Conservation (phyloP, 2,113 vertebrate genomes). For the Bambusicola thoracicus region DNA sequence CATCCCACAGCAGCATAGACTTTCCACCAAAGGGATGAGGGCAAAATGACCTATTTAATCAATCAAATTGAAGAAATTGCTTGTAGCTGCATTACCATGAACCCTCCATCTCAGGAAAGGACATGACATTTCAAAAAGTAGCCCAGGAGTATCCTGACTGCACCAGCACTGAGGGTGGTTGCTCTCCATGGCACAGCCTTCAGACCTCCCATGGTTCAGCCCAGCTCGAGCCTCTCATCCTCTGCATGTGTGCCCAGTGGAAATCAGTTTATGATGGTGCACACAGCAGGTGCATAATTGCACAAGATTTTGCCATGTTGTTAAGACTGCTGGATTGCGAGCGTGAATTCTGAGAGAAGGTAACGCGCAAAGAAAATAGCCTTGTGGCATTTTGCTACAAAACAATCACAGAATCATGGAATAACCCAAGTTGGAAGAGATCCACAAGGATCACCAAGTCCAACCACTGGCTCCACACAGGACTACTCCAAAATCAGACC, state of each 20-base stretch:
- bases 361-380: not conserved
- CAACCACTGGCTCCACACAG: too few relatives aligned
- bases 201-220: not conserved
- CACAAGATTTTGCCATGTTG: rapidly evolving
- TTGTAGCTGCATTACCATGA: rapidly evolving
- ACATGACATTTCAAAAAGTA: not conserved
- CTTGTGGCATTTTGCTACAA: not conserved
- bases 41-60: not conserved
- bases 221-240: not conserved
- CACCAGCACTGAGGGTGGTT: not conserved
- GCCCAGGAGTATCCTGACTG: not conserved
- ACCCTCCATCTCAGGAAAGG: not conserved
- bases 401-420: not conserved
- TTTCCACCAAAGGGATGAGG: not conserved
- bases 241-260: rapidly evolving
- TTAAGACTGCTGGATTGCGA: not conserved
- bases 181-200: not conserved
- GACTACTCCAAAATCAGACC: too few relatives aligned
- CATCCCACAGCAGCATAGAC: not conserved
- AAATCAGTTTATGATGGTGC: rapidly evolving
- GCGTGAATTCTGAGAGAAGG: not conserved
- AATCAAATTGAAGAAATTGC: not conserved
- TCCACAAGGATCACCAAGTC: too few relatives aligned
- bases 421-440: too few relatives aligned
- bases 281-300: not conserved